Base-by-base conservation (phyloP, 2,113 vertebrate species). In the Sphaerodactylus townsendi region DNA sequence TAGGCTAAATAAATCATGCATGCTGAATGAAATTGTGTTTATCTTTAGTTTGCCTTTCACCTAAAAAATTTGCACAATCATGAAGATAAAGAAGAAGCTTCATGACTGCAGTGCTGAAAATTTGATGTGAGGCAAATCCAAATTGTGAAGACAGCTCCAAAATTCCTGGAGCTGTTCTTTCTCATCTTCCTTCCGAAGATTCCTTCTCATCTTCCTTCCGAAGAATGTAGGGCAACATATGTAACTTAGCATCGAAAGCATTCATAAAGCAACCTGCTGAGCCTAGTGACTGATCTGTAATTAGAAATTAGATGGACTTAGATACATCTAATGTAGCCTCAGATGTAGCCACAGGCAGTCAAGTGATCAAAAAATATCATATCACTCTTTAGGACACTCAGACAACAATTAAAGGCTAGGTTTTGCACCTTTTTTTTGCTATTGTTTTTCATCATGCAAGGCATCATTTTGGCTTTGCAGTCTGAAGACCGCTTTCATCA, bases 311-410 rank as follows among this genome's bases (percentile, higher is more conserved):
- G n/a, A n/a, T n/a, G n/a, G n/a, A n/a, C n/a, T n/a, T n/a, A n/a
- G n/a, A n/a, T n/a, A n/a, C n/a, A n/a, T n/a, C n/a, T n/a, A n/a
- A n/a, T n/a, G n/a, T n/a, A n/a, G 50, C 15, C 3, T 56, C 28
- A 10, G 35, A 23, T 23, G 9, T 21, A 15, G 35, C 35, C 48
- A 71, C 5, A 15, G 23, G 4, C 13, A 33, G 37, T 11, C 37
- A 37, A 66, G 30, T 98, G 95, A 98, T 98, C 50, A 53, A 53
- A 96, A 98, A 99, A n/a, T 48, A 39, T 37, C 33, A 68, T 50
- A 15, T 11, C 8, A 35, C 41, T 48, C 30, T 19, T 50, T 39
- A 5, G 66, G 41, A 21, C 30, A 25, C 39, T 23, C 73, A 35
- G 37, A 72, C 69, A 46, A 44, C 66, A 50, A 53, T 53, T 37